Percentiles rank a stretch among this genome's conserved stretches.
These are phyloP conservation scores for Ophion costatus DNA, from an alignment of 2,888 invertebrate genomes.

Conservation along the genomic window DNA sequence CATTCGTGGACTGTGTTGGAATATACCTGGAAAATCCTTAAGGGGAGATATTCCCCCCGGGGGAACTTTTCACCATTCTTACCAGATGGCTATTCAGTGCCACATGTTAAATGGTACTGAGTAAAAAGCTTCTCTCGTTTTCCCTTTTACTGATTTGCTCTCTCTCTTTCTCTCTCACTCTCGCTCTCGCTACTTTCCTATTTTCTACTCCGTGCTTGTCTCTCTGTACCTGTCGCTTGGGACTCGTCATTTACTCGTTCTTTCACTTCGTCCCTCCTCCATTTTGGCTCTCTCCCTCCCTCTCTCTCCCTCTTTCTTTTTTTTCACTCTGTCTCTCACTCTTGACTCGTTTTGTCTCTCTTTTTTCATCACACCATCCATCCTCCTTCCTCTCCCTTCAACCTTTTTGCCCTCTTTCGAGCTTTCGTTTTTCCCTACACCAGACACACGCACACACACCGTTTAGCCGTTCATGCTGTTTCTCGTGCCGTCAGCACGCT, in stretches of 20 bases:
- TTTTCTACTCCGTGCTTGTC: conserved; percentile 67
- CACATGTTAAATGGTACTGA: conserved; percentile 77
- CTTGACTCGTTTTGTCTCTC: neutral
- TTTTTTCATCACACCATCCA: conserved; percentile 31
- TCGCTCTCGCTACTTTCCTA: conserved; percentile 46
- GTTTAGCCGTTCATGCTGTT: conserved; percentile 48
- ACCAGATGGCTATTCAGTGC: conserved; percentile 76
- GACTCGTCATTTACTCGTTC: conserved; percentile 48
- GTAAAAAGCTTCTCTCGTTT: conserved; percentile 64
- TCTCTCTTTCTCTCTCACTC: too few relatives aligned
- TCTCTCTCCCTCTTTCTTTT: neutral
- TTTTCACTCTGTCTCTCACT: neutral
- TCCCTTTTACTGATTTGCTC: conserved; percentile 38
- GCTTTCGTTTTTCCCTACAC: conserved; percentile 33
- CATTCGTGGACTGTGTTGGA: conserved; percentile 5
- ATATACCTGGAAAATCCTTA: conserved; percentile 59
- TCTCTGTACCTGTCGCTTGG: conserved; percentile 48
- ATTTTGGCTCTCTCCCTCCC: neutral
- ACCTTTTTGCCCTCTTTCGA: conserved; percentile 43
- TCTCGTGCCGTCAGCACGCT: conserved; percentile 56
- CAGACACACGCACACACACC: conserved; percentile 16
- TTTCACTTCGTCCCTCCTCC: conserved; percentile 29
- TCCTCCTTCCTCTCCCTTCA: conserved; percentile 12
- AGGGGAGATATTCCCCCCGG: conserved; percentile 60
- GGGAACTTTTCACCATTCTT: conserved; percentile 75